A percentile compares a stretch with the other conserved stretches of the same genome.
phyloP scores from a whole-genome alignment of 37 sponge, comb jelly and placozoan genomes.

The Halisarca cf. caerulea region DNA sequence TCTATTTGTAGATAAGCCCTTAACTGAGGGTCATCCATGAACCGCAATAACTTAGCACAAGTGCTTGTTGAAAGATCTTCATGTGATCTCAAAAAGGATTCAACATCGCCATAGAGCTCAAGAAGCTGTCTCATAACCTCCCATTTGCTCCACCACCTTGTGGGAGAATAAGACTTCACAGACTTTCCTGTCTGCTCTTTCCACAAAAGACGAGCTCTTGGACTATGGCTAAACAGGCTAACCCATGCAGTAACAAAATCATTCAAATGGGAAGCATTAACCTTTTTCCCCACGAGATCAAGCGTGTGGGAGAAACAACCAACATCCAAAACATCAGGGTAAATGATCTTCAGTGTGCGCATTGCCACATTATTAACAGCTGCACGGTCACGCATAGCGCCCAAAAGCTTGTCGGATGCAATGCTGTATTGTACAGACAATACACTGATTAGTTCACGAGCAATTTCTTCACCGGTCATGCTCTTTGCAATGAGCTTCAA shows the following conservation, averaged over 20 bases:
- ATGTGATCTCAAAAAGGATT: constrained; percentile 5
- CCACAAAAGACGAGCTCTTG: too few relatives aligned
- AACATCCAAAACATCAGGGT: constrained; percentile 5
- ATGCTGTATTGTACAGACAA: constrained; percentile 22
- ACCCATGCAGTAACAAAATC: too few relatives aligned
- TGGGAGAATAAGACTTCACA: too few relatives aligned
- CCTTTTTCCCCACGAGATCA: constrained; percentile 36
- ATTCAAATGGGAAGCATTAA: too few relatives aligned
- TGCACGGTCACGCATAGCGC: constrained; percentile 31
- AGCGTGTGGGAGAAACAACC: constrained; percentile 30
- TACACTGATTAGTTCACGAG: constrained; percentile 16
- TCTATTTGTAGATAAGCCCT: constrained; percentile 25
- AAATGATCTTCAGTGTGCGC: constrained; percentile 8
- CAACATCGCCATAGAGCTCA: not conserved
- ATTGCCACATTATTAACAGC: too few relatives aligned
- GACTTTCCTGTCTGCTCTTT: too few relatives aligned
- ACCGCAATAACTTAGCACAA: constrained; percentile 9
- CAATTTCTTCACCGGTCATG: too few relatives aligned
- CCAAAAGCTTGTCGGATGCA: not conserved
- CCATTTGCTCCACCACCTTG: too few relatives aligned
- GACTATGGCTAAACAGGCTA: too few relatives aligned
- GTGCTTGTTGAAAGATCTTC: constrained; percentile 11
- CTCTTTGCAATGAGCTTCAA: constrained; percentile 23
- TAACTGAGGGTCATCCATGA: too few relatives aligned
- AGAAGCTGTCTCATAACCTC: too few relatives aligned